Evolutionary conservation across 2,113 vertebrate species (phyloP), one percentile per base, ranked within the genome.

Genomic region (Syngnathus scovelli): DNA sequence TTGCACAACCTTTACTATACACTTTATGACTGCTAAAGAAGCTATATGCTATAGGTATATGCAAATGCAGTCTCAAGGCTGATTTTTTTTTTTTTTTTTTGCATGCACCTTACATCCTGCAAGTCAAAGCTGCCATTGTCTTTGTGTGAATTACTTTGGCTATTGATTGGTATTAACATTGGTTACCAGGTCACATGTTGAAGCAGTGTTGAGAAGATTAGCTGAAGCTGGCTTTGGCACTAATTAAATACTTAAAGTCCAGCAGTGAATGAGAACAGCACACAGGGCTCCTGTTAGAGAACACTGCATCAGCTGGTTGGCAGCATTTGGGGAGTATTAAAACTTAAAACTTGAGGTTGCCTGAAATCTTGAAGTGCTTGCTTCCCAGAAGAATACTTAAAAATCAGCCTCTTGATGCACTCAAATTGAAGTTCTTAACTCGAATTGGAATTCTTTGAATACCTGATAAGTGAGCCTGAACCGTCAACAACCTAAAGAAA

Each of bases 221-320:
- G 79, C 85, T 39, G 63, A 78, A 83, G 89, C 87, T 87, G 85
- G 88, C 86, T 88, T 89, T 85, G 80, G 66, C 80, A 83, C 87
- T 89, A 90, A 91, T 91, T 92, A 91, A 88, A 92, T 90, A 80
- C 90, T 92, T 91, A 90, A 90, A 88, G 81, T 88, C 77, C 74
- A 79, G 85, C 88, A 76, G 70, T 89, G 88, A 90, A 87, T 86
- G 86, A 88, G 80, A 72, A 80, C 83, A 83, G 78, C 80, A 74
- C 86, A 79, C 83, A 83, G 80, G 77, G 72, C 80, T 80, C 71
- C 71, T 69, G 80, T 73, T 79, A 54, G 36, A 73, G 51, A 66
- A 60, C 56, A 36, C 19, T 66, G 70, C 68, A 67, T 78, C 59
- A 77, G 69, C 64, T 13, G 7, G 49, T 71, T 74, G 74, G 71